Evolutionary conservation across 2,113 vertebrate species (phyloP).

Genomic region (Camarhynchus parvulus): DNA sequence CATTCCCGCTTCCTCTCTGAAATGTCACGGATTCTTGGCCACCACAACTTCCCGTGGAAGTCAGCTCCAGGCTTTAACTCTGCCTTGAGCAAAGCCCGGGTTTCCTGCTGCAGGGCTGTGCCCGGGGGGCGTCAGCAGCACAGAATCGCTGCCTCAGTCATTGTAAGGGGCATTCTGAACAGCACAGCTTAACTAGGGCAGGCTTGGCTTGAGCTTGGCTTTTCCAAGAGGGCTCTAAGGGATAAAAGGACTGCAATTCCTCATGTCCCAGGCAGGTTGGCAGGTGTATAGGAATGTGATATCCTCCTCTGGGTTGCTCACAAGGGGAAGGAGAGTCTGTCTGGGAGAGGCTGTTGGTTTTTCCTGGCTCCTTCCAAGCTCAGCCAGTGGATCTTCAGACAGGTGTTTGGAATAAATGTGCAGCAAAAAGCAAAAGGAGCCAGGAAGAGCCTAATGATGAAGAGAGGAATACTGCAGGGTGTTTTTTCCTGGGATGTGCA

Average conservation of each 20-base stretch:
- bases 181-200: rapidly evolving
- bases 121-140: neutral
- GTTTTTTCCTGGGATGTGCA: neutral
- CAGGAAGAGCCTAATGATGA: neutral
- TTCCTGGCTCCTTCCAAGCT: neutral
- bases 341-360: neutral
- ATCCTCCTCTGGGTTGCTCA: neutral
- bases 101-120: neutral
- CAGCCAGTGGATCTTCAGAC: neutral
- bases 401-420: neutral
- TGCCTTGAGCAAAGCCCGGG: neutral
- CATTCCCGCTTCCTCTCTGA: neutral
- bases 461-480: neutral
- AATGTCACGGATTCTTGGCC: constrained; percentile 51
- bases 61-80: neutral
- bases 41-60: neutral
- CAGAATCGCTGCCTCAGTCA: neutral
- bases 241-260: neutral
- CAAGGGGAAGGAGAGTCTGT: neutral
- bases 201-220: neutral
- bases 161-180: neutral
- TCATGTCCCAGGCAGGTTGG: neutral
- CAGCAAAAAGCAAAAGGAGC: neutral
- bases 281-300: neutral
- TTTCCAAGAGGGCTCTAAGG: neutral